Conservation (phyloP, 1,140 invertebrate species). For the Calosoma granatense region DNA sequence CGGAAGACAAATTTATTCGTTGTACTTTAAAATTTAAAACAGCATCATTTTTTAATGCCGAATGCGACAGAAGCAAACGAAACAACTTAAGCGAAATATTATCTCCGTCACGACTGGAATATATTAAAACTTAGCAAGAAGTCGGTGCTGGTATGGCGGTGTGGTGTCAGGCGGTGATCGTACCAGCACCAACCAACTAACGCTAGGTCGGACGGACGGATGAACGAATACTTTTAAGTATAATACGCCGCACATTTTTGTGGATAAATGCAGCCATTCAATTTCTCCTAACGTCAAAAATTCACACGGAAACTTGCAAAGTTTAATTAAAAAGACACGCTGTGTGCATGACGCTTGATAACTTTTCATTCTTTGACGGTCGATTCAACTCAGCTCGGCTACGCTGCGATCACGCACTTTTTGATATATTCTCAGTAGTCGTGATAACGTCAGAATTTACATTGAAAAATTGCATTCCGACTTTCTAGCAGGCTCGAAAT, state of each 20-base stretch:
- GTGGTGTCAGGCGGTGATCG: no score
- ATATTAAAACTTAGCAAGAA: neutral
- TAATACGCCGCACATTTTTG: neutral
- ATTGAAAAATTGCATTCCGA: slow-evolving; percentile 2
- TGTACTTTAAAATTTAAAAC: no score
- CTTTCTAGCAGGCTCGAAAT: neutral
- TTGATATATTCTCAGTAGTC: neutral
- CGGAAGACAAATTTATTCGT: no score
- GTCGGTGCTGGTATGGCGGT: no score
- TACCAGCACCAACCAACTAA: no score
- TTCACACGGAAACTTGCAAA: neutral
- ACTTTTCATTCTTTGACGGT: neutral
- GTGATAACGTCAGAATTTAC: slow-evolving; percentile 3
- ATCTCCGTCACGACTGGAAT: neutral
- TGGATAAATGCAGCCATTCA: neutral
- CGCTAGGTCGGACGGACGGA: neutral
- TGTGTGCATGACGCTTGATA: neutral
- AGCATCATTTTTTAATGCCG: no score
- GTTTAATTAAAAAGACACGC: neutral
- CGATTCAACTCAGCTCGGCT: no score
- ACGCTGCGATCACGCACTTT: no score
- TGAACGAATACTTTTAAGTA: neutral
- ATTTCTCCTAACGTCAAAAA: neutral
- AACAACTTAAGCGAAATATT: neutral
- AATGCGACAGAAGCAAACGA: no score